Evolutionary conservation across 2,888 invertebrate genomes (phyloP), one percentile per base, ranked within the genome.

Genomic region (Caenorhabditis sp.): DNA sequence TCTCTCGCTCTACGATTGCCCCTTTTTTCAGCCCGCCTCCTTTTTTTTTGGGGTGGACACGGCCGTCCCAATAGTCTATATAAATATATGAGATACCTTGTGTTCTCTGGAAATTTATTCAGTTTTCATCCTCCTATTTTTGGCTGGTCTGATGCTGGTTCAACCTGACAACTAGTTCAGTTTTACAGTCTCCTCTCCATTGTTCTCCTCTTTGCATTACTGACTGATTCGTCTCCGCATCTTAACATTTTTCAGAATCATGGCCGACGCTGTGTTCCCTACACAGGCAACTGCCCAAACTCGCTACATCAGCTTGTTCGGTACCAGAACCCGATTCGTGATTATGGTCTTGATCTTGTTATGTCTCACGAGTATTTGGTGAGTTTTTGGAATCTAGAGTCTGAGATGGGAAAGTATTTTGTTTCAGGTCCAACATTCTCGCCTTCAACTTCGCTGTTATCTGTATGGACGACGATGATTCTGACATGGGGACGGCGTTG

Each of bases 361-460:
- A 19, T 91, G 91, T 76, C 82, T 91, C 41, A 89, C 91, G 1
- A 86, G 87, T 41, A 88, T 91, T 59, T 91, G 91, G 91, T 87
- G 16, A 49, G 84, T 76, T 41, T 49, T 38, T 64, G 38, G n/a
- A 0, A 16, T 56, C 35, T 22, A 22, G 22, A 44, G 28, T 24
- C n/a, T 19, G 16, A 19, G 19, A 28, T n/a, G 1, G 26, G n/a
- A 6, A 10, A 10, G 12, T 38, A 38, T 85, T n/a, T n/a, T n/a
- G n/a, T n/a, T 85, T 7, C 76, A 88, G 86, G 86, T 90, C 91
- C n/a, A 91, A 92, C 83, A 91, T 91, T 72, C 85, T 91, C 14
- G 77, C 90, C 41, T 90, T 91, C 86, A 92, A 91, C 80, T 90
- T 91, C 69, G 91, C 91, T 22, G 82, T 91, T n/a, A 89, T 91